A percentile compares a stretch with the other conserved stretches of the same genome.
Conservation (phyloP, 2,113 vertebrate species). For the Alaudala cheleensis region DNA sequence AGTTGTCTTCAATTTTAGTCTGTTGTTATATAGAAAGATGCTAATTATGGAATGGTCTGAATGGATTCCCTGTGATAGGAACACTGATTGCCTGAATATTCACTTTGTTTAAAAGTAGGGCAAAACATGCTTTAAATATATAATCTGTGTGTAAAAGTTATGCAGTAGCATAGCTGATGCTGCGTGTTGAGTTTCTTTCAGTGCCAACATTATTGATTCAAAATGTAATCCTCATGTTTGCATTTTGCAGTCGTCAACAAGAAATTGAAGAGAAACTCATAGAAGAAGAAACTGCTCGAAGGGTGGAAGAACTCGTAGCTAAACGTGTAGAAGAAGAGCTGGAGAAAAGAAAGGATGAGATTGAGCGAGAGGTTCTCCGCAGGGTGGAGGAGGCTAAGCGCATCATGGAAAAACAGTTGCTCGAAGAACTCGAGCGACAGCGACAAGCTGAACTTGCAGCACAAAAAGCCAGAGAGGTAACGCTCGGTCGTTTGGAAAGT, state of each 20-base stretch:
- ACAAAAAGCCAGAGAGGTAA: constrained; percentile 99
- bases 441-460: constrained; percentile 97
- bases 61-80: background rate
- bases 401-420: constrained; percentile 99
- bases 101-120: background rate
- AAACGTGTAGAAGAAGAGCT: constrained; percentile 97
- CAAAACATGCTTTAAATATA: background rate
- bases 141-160: background rate
- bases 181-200: background rate
- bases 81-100: background rate
- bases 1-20: background rate
- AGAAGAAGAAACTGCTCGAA: constrained; percentile 97
- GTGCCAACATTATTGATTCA: background rate
- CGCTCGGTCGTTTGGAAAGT: constrained; percentile 99
- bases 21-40: background rate
- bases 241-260: constrained; percentile 77
- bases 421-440: constrained; percentile 99
- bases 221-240: background rate
- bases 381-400: constrained; percentile 98
- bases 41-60: background rate
- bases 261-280: constrained; percentile 99
- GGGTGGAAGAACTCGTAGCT: constrained; percentile 97
- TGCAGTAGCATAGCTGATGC: background rate
- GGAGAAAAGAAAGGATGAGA: constrained; percentile 97
- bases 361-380: constrained; percentile 96